A percentile compares a stretch with the other conserved stretches of the same genome.
phyloP scores from a whole-genome alignment of 1,140 invertebrate species.

The Diorhabda elongata region DNA sequence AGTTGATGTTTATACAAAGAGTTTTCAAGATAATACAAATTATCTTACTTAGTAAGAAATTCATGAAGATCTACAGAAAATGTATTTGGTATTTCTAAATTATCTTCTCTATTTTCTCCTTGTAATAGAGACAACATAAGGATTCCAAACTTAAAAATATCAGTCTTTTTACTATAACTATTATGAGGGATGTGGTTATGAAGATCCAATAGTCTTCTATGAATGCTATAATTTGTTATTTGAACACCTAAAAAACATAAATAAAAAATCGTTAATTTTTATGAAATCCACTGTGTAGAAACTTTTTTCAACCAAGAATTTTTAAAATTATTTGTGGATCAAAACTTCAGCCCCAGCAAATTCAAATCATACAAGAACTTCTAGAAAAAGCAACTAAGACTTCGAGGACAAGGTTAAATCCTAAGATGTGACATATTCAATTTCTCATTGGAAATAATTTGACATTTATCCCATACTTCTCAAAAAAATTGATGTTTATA shows the following conservation, averaged over 20 bases:
- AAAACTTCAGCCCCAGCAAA: too few relatives aligned
- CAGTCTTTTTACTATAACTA: constrained; percentile 65
- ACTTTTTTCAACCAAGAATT: too few relatives aligned
- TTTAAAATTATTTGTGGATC: too few relatives aligned
- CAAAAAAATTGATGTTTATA: too few relatives aligned
- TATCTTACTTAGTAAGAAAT: constrained; percentile 61
- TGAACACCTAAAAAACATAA: constrained; percentile 48
- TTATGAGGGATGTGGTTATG: constrained; percentile 45
- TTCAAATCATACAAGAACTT: too few relatives aligned
- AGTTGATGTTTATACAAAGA: too few relatives aligned
- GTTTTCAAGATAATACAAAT: not conserved
- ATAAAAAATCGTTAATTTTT: not conserved
- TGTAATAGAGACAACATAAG: constrained; percentile 56
- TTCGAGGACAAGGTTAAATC: too few relatives aligned
- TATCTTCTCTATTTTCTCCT: constrained; percentile 48
- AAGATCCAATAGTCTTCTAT: constrained; percentile 60
- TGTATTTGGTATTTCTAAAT: constrained; percentile 51
- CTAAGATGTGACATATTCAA: too few relatives aligned
- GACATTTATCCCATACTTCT: too few relatives aligned
- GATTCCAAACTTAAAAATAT: constrained; percentile 66
- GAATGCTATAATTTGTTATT: constrained; percentile 68
- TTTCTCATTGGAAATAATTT: too few relatives aligned
- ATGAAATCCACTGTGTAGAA: too few relatives aligned
- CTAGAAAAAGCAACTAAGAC: too few relatives aligned
- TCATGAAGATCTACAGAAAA: constrained; percentile 61